Evolutionary conservation across 2,113 vertebrate genomes (phyloP), one percentile per base, ranked within the genome.

Genomic region (Nothoprocta perdicaria): DNA sequence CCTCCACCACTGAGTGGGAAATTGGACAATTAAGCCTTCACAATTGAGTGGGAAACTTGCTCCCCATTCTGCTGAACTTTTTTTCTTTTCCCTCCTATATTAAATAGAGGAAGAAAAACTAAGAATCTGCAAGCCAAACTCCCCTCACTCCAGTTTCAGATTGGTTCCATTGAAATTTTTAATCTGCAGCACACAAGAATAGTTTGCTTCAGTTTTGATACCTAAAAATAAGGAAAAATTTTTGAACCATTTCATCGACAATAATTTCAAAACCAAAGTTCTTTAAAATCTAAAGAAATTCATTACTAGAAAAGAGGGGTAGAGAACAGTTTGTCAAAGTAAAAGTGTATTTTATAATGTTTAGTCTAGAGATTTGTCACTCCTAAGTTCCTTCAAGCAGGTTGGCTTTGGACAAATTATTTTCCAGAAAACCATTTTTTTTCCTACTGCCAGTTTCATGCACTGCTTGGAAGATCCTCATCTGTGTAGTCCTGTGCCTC

Each of bases 41-140:
- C 33, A 83, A 63, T 15, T 26, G 38, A 88, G 57, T 19, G 87
- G 38, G 31, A 89, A 96, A 85, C 55, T 83, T 55, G 45, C 46
- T 88, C 65, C 38, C 63, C 24, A n/a, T 92, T 55, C 82, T 74
- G 23, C 83, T 33, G 89, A 76, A 88, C 77, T 95, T 94, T 74
- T 88, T 76, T 17, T 10, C 57, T 73, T 15, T 31, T 19, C 72
- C 50, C 6, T 89, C 14, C 8, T 75, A 18, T 46, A 78, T 78
- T 35, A 91, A 91, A 91, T 82, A 84, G 58, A 84, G 58, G 31
- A 81, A 69, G n/a, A 88, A 88, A 16, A 67, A 86, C 27, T n/a
- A 74, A 77, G 85, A 67, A n/a, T 69, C 74, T 63, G 9, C 52
- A 38, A 0, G 0, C 61, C 76, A 85, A 85, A 55, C 4, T 63